Evolutionary conservation across 92 coral and sea anemone genomes (phyloP), one percentile per base, ranked within the genome.

Genomic region (Palythoa grandis): DNA sequence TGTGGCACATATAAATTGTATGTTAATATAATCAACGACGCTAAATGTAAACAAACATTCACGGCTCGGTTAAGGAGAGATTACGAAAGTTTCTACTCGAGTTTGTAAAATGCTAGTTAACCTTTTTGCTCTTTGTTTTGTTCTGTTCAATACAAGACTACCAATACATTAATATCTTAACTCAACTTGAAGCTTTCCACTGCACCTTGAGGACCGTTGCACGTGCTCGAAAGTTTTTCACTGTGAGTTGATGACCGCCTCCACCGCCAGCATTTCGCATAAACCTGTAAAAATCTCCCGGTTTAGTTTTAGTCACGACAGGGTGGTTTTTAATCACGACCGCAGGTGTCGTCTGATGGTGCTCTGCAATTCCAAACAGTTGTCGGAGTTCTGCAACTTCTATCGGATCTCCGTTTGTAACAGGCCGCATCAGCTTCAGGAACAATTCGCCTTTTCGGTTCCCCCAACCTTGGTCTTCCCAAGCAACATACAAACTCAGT

Each of bases 251-350:
- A 76, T 92, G 95, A 14, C 95, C 95, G 22, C 95, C 95, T 43
- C 95, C 95, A 0, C 95, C 95, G 8, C 95, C 95, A 16, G 93
- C 91, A 87, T 90, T 83, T 38, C 91, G 84, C 91, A 90, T 90
- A 74, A 90, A 90, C 63, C 93, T 72, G 78, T 87, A 92, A 47
- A 89, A 90, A 84, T 92, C 95, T 9, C 93, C 91, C 17, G 79
- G 76, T n/a, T 52, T 79, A 5, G 95, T 76, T 11, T 79, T 17
- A 3, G 57, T 73, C 11, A 92, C 89, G 6, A 85, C 83, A 37
- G 87, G 89, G 53, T 87, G 74, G 40, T 78, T 57, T 3, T 14
- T 39, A 25, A 92, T n/a, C 14, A 72, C 88, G 35, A 39, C 37
- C 1, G 25, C 25, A 19, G 79, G 22, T 5, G 39, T 19, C 80